These are phyloP conservation scores for Amblyraja radiata DNA, from an alignment of 2,797 vertebrate genomes.

Conservation along the genomic window DNA sequence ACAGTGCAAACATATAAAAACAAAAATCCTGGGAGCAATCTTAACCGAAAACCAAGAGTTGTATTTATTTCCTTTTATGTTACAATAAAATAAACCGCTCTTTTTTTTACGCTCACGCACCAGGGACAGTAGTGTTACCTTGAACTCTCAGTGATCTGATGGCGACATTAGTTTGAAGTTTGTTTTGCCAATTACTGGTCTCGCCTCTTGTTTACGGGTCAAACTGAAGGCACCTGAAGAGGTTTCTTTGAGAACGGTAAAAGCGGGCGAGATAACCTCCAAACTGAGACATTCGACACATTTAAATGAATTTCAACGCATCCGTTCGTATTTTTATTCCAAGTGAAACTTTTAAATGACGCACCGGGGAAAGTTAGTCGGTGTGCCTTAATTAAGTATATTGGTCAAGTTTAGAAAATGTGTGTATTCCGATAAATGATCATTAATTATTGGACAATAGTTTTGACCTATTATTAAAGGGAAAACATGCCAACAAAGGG, in stretches of 20 bases:
- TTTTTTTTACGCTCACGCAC: slow-evolving; percentile 9
- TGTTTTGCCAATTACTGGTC: neutral
- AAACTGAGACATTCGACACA: neutral
- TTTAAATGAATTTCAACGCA: neutral
- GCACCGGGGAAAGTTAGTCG: neutral
- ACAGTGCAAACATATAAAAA: slow-evolving; percentile 49
- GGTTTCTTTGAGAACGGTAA: neutral
- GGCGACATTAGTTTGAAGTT: neutral
- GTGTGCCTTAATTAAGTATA: neutral
- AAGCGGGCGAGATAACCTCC: neutral
- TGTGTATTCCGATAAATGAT: no score
- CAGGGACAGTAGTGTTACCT: neutral
- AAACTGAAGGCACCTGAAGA: neutral
- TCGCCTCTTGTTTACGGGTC: neutral
- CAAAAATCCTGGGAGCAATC: slow-evolving; percentile 21
- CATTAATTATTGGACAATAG: neutral
- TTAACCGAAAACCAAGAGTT: slow-evolving; percentile 5
- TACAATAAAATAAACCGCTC: slow-evolving; percentile 31
- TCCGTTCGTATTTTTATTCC: neutral
- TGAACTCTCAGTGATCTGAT: slow-evolving; percentile 17
- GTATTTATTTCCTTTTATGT: slow-evolving; percentile 35
- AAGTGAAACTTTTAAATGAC: neutral
- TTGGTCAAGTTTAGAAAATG: neutral
- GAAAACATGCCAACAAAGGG: neutral
- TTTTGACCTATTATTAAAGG: neutral